Percentiles rank a stretch among this genome's conserved stretches.
phyloP scores from a whole-genome alignment of 2,113 vertebrate species.

The Callaeas wilsoni region DNA sequence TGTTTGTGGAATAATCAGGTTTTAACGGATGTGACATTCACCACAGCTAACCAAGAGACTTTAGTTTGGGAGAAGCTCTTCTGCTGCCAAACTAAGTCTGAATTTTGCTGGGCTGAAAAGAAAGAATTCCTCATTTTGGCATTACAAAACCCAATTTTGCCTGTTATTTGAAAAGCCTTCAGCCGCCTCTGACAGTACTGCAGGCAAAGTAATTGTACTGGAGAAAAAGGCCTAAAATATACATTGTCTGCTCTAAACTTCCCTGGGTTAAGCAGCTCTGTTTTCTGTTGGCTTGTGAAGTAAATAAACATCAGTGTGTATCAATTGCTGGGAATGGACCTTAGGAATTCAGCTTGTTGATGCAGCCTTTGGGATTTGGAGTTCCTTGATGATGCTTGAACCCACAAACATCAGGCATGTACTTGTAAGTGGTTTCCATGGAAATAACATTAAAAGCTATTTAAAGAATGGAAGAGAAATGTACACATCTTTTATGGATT shows the following conservation, averaged over 20 bases:
- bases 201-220: not conserved
- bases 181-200: not conserved
- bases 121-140: not conserved
- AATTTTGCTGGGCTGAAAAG: not conserved
- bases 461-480: not conserved
- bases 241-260: not conserved
- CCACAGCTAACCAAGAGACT: not conserved
- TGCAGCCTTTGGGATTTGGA: not conserved
- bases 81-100: not conserved
- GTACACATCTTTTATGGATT: not conserved
- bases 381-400: not conserved
- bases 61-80: not conserved
- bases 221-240: not conserved
- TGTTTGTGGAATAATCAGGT: not conserved
- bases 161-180: not conserved
- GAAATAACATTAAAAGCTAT: not conserved
- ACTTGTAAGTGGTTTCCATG: slow-evolving; percentile 17
- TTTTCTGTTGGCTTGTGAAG: not conserved
- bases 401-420: not conserved
- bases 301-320: not conserved
- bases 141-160: not conserved
- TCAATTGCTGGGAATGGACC: not conserved
- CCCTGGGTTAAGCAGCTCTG: not conserved
- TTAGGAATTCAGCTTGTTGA: not conserved
- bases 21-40: not conserved